Conservation (phyloP, 2,113 vertebrate genomes). For the Rhinichthys klamathensis region DNA sequence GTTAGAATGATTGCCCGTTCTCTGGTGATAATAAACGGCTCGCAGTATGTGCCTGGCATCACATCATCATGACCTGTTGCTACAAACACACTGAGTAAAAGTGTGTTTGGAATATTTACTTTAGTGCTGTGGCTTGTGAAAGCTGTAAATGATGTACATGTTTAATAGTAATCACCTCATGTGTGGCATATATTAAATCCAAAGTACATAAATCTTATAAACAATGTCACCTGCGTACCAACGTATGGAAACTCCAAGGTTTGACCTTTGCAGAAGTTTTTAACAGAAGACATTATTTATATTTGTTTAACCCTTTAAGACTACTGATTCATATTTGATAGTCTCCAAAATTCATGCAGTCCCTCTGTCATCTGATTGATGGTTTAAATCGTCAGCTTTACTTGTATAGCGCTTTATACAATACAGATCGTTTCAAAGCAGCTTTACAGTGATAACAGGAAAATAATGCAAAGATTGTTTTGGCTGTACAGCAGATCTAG, state of each 20-base stretch:
- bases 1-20: constrained; percentile 22
- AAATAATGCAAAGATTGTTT: too few relatives aligned
- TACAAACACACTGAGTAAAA: constrained; percentile 30
- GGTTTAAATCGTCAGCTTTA: too few relatives aligned
- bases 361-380: too few relatives aligned
- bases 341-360: not conserved
- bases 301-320: not conserved
- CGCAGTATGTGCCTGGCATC: constrained; percentile 54
- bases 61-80: constrained; percentile 22
- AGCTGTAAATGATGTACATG: constrained; percentile 2
- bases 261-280: not conserved
- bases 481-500: too few relatives aligned
- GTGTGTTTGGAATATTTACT: constrained; percentile 4
- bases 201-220: not conserved
- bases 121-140: not conserved
- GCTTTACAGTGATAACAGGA: too few relatives aligned
- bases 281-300: not conserved
- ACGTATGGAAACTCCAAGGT: not conserved
- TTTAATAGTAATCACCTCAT: constrained; percentile 1
- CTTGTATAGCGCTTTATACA: too few relatives aligned
- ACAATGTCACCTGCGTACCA: not conserved
- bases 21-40: constrained; percentile 59
- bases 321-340: not conserved
- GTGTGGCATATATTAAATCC: not conserved
- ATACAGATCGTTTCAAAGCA: too few relatives aligned